Evolutionary conservation across 2,113 vertebrate species (phyloP).

Genomic region (Leuciscus idus): DNA sequence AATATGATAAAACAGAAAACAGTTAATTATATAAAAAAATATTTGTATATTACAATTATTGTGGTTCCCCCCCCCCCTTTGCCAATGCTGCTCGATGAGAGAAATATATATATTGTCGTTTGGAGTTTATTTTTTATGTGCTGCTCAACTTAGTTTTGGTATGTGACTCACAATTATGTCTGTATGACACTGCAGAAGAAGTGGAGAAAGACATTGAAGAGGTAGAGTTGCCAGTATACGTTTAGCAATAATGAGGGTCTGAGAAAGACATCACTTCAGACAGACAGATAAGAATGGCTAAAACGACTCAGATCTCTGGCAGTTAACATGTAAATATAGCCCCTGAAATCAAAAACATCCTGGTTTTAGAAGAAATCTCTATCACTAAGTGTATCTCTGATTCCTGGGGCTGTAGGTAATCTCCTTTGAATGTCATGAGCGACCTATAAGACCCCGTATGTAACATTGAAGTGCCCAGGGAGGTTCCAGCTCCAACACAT

Average conservation of each 20-base stretch:
- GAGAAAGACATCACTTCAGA: slow-evolving; percentile 8
- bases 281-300: neutral
- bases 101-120: neutral
- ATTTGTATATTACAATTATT: no score
- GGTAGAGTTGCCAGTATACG: neutral
- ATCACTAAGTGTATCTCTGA: neutral
- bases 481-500: slow-evolving; percentile 68
- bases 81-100: no score
- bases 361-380: neutral
- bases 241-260: neutral
- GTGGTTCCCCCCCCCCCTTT: no score
- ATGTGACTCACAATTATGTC: neutral
- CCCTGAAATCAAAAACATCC: neutral
- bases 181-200: neutral
- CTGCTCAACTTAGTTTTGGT: neutral
- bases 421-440: slow-evolving; percentile 51
- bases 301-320: slow-evolving; percentile 27
- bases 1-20: no score
- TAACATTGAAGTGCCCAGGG: slow-evolving; percentile 31
- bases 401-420: neutral
- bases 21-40: no score
- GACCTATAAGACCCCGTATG: slow-evolving; percentile 54
- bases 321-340: neutral
- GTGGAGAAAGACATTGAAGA: no score
- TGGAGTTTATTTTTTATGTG: neutral